These are phyloP conservation scores for Zeuzera pyrina DNA, from an alignment of 2,888 invertebrate genomes.

Conservation along the genomic window DNA sequence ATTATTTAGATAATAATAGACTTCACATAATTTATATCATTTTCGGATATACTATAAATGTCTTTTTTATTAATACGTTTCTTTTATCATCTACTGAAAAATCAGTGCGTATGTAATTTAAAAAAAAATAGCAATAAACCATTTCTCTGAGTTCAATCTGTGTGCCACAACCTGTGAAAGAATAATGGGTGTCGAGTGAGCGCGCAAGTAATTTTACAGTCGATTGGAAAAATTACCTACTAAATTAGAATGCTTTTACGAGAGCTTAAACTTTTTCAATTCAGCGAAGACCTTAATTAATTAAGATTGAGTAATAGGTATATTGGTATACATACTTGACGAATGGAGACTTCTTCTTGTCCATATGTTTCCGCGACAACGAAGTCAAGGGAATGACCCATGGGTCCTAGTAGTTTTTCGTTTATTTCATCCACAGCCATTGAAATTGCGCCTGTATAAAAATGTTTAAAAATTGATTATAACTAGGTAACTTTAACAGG, in stretches of 20 bases:
- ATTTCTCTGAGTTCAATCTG: slow-evolving; percentile 27
- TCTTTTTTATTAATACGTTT: too few species aligned
- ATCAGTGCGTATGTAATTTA: too few species aligned
- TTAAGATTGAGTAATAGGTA: background rate
- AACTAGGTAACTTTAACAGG: slow-evolving; percentile 1
- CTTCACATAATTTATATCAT: too few species aligned
- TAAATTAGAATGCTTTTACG: slow-evolving; percentile 11
- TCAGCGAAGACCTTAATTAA: background rate
- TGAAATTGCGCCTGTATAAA: slow-evolving; percentile 83
- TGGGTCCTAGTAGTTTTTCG: slow-evolving; percentile 68
- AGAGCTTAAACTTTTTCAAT: background rate
- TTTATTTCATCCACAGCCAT: slow-evolving; percentile 90
- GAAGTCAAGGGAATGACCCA: slow-evolving; percentile 84
- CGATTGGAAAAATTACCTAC: slow-evolving; percentile 31
- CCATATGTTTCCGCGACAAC: slow-evolving; percentile 93
- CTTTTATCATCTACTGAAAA: too few species aligned
- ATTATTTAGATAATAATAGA: too few species aligned
- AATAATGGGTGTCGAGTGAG: slow-evolving; percentile 36
- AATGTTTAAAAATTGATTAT: slow-evolving; percentile 1
- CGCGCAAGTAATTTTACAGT: slow-evolving; percentile 34
- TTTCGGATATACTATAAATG: too few species aligned
- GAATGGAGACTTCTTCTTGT: slow-evolving; percentile 88
- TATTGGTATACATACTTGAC: slow-evolving; percentile 54
- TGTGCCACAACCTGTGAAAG: slow-evolving; percentile 40
- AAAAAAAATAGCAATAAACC: slow-evolving; percentile 16